Conservation (phyloP, 2,113 vertebrate species). For the Otis tarda region DNA sequence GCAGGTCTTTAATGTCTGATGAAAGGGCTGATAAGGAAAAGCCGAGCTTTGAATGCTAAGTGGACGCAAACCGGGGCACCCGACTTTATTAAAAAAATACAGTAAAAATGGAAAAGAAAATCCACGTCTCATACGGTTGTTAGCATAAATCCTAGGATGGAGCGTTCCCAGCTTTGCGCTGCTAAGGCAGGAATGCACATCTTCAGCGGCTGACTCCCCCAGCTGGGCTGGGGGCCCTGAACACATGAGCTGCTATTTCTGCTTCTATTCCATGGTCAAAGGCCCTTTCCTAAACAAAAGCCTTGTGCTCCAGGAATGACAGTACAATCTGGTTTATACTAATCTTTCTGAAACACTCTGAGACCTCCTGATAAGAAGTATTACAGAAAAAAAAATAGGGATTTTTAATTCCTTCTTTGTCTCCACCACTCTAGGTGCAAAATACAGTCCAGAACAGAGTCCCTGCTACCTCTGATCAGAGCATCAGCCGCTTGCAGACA, state of each 20-base stretch:
- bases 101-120: not conserved
- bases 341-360: not conserved
- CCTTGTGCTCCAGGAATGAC: not conserved
- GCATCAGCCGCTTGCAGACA: not conserved
- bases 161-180: not conserved
- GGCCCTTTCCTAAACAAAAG: not conserved
- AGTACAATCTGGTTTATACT: not conserved
- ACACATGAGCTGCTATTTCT: not conserved
- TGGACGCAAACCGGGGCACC: not conserved
- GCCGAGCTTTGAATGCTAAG: not conserved
- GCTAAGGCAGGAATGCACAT: not conserved
- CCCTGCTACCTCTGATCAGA: not conserved
- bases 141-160: not conserved
- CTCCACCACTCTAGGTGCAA: not conserved
- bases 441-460: not conserved
- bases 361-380: not conserved
- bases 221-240: not conserved
- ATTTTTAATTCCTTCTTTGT: not conserved
- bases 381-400: not conserved
- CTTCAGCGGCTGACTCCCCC: not conserved
- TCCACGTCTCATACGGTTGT: accelerated
- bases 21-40: not conserved
- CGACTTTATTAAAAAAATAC: not conserved
- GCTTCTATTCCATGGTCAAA: not conserved
- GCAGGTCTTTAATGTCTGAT: not conserved